Evolutionary conservation across 1,140 invertebrate species (phyloP), one percentile per base, ranked within the genome.

Genomic region (Pararge aegeria): DNA sequence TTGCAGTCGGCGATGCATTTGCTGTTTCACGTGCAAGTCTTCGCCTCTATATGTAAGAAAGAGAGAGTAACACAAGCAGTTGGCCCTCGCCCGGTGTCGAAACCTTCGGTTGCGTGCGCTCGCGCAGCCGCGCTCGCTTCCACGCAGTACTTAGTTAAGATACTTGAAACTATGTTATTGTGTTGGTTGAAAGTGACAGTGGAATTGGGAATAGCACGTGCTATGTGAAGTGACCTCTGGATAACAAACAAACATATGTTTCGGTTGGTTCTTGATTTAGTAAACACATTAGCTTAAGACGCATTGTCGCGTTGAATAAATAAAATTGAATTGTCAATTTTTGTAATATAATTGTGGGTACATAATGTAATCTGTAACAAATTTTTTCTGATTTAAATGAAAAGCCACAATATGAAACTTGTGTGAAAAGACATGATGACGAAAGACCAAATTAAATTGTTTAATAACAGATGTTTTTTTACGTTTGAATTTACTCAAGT

Each of bases 151-250:
- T 61, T 53, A 64, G 57, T 72, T 52, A 65, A 61, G 64, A 77
- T 58, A 67, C 66, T 53, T 44, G 64, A 74, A 66, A 73, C 70
- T 62, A 69, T 73, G 63, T 66, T 67, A 70, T 66, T 70, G 76
- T 78, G 76, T 53, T 66, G 50, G 59, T 73, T 68, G 61, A 79
- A 82, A 87, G 82, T 85, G 84, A 84, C 74, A 85, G 82, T 86
- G 79, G 68, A 69, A 68, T 68, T 73, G 66, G 63, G 55, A 66
- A 59, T 70, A 69, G 37, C 67, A 82, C 78, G 79, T 77, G 58
- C 58, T 34, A 55, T 38, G 61, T 54, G 67, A 21, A 59, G 61
- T 68, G 67, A 68, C 64, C 60, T 56, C 62, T 64, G 59, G 66
- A 70, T 60, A 60, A 42, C 38, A 42, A 42, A 42, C 13, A 16